These are phyloP conservation scores for Diglossa cyanea DNA, from an alignment of 2,797 vertebrate genomes.

Conservation along the genomic window DNA sequence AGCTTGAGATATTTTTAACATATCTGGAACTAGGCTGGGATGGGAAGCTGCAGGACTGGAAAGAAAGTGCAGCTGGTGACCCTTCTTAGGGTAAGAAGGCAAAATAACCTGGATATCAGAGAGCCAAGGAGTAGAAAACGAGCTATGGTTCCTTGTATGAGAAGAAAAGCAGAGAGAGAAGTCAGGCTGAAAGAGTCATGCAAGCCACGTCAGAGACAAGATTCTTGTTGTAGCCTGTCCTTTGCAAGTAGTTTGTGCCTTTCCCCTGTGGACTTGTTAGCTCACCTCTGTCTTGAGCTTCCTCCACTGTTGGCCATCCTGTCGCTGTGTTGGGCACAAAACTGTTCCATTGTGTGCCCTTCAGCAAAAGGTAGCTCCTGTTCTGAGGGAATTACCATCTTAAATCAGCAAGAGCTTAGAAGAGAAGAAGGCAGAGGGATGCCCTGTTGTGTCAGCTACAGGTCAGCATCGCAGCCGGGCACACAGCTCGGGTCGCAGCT, in stretches of 20 bases:
- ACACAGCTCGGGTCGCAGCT: background rate
- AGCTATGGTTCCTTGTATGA: background rate
- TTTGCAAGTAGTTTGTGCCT: background rate
- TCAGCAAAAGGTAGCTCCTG: background rate
- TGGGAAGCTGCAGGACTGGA: background rate
- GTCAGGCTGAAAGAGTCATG: rapidly evolving
- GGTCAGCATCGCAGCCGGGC: background rate
- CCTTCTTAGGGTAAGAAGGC: background rate
- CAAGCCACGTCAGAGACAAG: background rate
- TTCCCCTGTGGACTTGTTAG: background rate
- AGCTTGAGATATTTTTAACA: background rate
- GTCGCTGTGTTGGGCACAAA: background rate
- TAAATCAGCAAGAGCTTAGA: background rate
- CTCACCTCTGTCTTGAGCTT: background rate
- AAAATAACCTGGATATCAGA: background rate
- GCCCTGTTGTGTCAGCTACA: constrained; percentile 2
- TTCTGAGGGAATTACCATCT: background rate
- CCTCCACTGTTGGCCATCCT: background rate
- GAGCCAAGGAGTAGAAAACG: background rate
- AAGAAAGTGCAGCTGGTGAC: background rate
- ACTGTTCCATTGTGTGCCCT: background rate
- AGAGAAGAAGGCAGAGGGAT: background rate
- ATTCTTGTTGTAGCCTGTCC: background rate
- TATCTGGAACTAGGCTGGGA: background rate
- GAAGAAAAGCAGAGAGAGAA: background rate